phyloP scores from a whole-genome alignment of 2,113 vertebrate genomes.

The Acanthisitta chloris region DNA sequence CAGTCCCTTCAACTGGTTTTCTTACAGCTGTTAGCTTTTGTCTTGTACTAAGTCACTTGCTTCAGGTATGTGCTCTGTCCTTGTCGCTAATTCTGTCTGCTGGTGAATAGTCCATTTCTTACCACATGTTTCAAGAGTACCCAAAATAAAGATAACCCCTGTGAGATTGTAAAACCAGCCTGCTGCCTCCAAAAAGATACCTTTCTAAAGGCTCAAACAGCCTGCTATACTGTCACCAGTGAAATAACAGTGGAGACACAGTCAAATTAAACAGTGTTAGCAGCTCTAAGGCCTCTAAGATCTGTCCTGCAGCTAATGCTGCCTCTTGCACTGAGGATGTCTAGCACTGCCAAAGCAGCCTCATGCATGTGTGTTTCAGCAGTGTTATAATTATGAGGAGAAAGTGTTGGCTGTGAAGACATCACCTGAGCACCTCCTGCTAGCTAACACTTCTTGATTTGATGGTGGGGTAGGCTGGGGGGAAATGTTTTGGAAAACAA shows the following conservation, averaged over 20 bases:
- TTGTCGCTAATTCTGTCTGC: neutral
- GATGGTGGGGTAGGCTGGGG: accelerated
- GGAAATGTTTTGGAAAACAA: neutral
- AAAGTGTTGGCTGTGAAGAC: neutral
- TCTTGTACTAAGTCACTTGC: neutral
- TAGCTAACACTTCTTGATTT: neutral
- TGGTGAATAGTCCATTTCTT: neutral
- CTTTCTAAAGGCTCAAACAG: neutral
- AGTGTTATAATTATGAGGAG: accelerated
- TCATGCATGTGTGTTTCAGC: accelerated
- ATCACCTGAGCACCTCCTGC: neutral
- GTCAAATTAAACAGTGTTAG: neutral
- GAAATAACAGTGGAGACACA: neutral
- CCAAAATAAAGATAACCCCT: neutral
- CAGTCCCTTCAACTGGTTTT: neutral
- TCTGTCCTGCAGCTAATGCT: neutral
- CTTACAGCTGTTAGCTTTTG: neutral
- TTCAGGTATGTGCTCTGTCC: neutral
- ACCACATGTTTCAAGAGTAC: neutral
- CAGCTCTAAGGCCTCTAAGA: neutral
- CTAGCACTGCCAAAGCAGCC: neutral
- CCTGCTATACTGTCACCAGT: neutral
- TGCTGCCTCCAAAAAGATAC: neutral
- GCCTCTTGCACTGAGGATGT: neutral
- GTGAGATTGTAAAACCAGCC: neutral